Evolutionary conservation across 2,113 vertebrate species (phyloP), one percentile per base, ranked within the genome.

Genomic region (Calidris pugnax): DNA sequence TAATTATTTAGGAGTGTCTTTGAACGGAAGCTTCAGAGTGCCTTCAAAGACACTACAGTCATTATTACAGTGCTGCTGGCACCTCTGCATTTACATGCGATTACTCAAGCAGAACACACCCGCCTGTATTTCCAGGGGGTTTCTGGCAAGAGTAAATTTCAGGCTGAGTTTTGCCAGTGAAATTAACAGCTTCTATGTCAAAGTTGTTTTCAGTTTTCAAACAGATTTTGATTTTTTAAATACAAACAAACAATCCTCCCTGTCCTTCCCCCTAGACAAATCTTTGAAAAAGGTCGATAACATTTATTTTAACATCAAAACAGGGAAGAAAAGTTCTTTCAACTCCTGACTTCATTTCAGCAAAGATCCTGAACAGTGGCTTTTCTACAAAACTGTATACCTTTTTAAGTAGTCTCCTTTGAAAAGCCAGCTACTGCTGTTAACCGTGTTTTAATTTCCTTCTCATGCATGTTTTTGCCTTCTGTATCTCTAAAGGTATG

Each of bases 1-100:
- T 75, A 93, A 94, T 95, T 87, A 96, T 93, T 96, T 89, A 95
- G 85, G 69, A 90, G 22, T 24, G 30, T 53, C 67, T 96, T 85
- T 94, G 87, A 97, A 90, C 17, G 1, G 64, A 90, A 87, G 53
- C 60, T 94, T 94, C 66, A 48, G 71, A 94, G 59, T 67, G 77
- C 63, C 84, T 95, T 97, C 93, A 95, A 95, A 95, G 91, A 83
- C 56, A 68, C 47, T 74, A 79, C 3, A 66, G 78, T 89, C 62
- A 93, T 94, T 95, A 95, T 91, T 67, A 92, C 3, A 91, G 57
- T 24, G 67, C 93, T 82, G 51, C 55, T 83, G 90, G 94, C 80
- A 94, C 47, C 18, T 43, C 59, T 83, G 63, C 23, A 85, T 94
- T 94, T 87, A 72, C 60, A 96, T 81, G 67, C 47, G n/a, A 94